These are phyloP conservation scores for Oxystoma pomonae DNA, from an alignment of 2,888 invertebrate genomes.

Conservation along the genomic window DNA sequence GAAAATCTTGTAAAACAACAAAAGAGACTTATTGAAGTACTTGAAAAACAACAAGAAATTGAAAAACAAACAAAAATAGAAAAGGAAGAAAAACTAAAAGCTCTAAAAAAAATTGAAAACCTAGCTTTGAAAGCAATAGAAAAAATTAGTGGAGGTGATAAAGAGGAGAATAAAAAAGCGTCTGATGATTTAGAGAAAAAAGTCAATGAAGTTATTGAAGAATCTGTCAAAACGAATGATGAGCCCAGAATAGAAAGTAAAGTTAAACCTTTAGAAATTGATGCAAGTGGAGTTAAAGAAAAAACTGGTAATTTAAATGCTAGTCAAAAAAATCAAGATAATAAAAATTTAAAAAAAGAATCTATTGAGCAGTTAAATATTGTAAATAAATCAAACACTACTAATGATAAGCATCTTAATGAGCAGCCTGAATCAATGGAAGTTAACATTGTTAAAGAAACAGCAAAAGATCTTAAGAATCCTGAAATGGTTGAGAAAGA, in stretches of 20 bases:
- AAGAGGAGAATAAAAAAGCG: constrained; percentile 27
- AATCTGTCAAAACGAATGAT: constrained; percentile 1
- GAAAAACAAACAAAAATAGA: constrained; percentile 29
- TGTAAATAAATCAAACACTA: too few relatives aligned
- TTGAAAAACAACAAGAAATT: constrained; percentile 32
- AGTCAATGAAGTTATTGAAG: constrained; percentile 10
- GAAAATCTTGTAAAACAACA: constrained; percentile 65
- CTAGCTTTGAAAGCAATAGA: constrained; percentile 44
- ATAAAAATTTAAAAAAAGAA: not conserved
- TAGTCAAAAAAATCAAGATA: not conserved
- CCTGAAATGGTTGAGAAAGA: not conserved
- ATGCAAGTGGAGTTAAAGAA: constrained; percentile 12
- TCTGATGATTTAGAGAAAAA: constrained; percentile 15
- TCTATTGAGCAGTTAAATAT: too few relatives aligned
- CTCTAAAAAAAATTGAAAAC: constrained; percentile 42
- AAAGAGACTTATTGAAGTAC: constrained; percentile 43
- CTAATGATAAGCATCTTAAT: not conserved
- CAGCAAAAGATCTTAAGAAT: not conserved
- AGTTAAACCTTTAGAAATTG: constrained; percentile 13
- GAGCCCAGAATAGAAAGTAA: not conserved
- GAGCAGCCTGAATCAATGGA: too few relatives aligned
- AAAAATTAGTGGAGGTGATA: constrained; percentile 34
- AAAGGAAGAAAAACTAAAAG: constrained; percentile 39
- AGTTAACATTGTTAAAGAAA: constrained; percentile 5
- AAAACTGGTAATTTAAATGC: constrained; percentile 5